A percentile compares a stretch with the other conserved stretches of the same genome.
Conservation (phyloP, 2,797 vertebrate genomes). For the Girardinus metallicus region DNA sequence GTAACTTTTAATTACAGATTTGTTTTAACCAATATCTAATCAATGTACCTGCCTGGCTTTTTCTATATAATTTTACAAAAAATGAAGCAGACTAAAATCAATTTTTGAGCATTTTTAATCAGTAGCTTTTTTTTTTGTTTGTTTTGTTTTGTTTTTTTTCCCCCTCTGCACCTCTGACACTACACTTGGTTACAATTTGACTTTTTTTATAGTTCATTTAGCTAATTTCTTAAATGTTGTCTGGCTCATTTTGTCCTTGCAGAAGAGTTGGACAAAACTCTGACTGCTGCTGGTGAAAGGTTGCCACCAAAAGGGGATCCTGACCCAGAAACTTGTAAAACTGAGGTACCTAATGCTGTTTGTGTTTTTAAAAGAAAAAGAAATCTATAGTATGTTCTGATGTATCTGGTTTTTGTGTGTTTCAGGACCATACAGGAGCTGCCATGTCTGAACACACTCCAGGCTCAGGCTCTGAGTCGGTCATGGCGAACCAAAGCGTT, state of each 20-base stretch:
- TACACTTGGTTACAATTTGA: not conserved
- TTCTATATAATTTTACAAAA: too few species aligned
- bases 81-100: too few species aligned
- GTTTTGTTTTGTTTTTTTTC: too few species aligned
- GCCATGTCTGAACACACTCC: slow-evolving; percentile 22
- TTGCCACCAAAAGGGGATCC: slow-evolving; percentile 47
- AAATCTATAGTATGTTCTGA: not conserved
- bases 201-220: not conserved
- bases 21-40: too few species aligned
- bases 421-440: slow-evolving; percentile 36
- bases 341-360: slow-evolving; percentile 37
- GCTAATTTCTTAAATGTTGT: not conserved
- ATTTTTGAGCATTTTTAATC: too few species aligned
- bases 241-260: slow-evolving; percentile 16
- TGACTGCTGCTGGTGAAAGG: slow-evolving; percentile 60
- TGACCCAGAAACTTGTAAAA: slow-evolving; percentile 32
- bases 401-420: not conserved
- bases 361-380: not conserved
- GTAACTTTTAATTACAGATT: too few species aligned
- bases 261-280: slow-evolving; percentile 83
- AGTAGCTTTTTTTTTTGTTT: too few species aligned
- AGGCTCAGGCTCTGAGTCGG: slow-evolving; percentile 27
- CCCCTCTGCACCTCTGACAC: too few species aligned
- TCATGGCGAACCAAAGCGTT: slow-evolving; percentile 37
- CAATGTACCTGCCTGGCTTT: too few species aligned